Percentiles rank a stretch among this genome's conserved stretches.
phyloP scores from a whole-genome alignment of 2,888 invertebrate species.

The Acanthoscelides obtectus region DNA sequence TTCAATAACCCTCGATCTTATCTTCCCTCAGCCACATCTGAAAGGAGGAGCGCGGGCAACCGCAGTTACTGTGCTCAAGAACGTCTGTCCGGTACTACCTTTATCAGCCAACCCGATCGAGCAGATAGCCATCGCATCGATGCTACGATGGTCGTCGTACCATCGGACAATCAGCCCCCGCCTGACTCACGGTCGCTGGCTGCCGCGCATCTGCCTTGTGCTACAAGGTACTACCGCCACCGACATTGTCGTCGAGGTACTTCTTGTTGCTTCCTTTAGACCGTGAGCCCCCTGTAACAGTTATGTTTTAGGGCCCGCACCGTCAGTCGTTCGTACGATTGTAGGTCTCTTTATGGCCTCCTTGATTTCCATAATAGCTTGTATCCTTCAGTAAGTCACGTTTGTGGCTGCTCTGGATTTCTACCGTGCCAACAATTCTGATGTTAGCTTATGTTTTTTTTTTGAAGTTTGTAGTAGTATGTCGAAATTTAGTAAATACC shows the following conservation, averaged over 20 bases:
- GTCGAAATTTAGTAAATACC: too few species aligned
- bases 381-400: too few species aligned
- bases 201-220: not conserved
- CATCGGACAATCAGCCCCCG: not conserved
- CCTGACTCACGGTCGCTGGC: not conserved
- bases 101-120: not conserved
- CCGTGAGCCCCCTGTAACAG: too few species aligned
- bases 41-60: not conserved
- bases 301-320: too few species aligned
- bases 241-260: not conserved
- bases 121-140: not conserved
- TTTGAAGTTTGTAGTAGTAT: too few species aligned
- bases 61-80: not conserved
- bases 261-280: not conserved
- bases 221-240: not conserved
- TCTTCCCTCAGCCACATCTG: not conserved
- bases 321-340: too few species aligned
- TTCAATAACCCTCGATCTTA: not conserved
- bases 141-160: not conserved
- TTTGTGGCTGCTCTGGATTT: too few species aligned
- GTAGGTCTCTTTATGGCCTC: too few species aligned
- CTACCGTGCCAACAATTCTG: too few species aligned
- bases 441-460: too few species aligned
- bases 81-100: not conserved
- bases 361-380: too few species aligned